A percentile compares a stretch with the other conserved stretches of the same genome.
These are phyloP conservation scores for Tiliacea aurago DNA, from an alignment of 2,888 invertebrate species.

Conservation along the genomic window DNA sequence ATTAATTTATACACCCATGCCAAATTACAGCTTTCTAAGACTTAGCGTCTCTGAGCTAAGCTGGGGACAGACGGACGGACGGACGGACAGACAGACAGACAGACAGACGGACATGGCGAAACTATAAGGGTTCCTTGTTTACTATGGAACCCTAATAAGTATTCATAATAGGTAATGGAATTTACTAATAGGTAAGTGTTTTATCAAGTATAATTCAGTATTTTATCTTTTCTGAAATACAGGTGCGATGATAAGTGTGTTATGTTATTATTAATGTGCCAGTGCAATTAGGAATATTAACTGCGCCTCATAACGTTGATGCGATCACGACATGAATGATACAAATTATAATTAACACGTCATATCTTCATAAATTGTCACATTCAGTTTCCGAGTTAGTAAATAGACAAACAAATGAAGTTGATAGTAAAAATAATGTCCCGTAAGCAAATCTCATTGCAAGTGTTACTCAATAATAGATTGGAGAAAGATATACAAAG, in stretches of 20 bases:
- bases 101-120: no score
- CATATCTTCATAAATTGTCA: neutral
- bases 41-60: no score
- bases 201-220: no score
- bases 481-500: slow-evolving; percentile 2
- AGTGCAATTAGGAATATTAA: neutral
- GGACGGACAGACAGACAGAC: no score
- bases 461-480: neutral
- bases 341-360: neutral
- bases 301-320: neutral
- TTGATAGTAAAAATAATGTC: neutral
- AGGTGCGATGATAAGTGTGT: neutral
- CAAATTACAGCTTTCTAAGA: no score
- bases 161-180: no score
- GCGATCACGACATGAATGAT: neutral
- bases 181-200: no score
- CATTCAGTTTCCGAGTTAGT: neutral
- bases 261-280: neutral
- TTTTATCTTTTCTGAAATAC: neutral
- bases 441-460: neutral
- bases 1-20: no score
- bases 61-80: no score
- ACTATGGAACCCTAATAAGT: no score
- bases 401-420: neutral
- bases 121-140: no score